These are phyloP conservation scores for Pangasius sanitwongsei DNA, from an alignment of 2,797 vertebrate species.

Conservation along the genomic window DNA sequence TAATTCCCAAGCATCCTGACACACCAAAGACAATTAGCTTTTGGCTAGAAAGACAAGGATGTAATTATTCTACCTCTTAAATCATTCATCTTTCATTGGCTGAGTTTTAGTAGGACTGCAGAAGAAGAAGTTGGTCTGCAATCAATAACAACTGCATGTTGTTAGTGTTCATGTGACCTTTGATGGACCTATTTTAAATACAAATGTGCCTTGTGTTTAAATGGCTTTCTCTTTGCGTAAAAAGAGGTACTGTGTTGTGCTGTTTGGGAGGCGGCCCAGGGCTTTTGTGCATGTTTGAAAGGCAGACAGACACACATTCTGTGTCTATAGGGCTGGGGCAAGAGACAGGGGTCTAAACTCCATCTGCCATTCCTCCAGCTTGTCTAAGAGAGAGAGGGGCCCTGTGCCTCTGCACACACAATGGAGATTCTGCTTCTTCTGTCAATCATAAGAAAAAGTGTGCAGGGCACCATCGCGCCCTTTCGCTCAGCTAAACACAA, in stretches of 20 bases:
- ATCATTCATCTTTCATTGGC: slow-evolving; percentile 30
- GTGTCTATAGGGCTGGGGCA: slow-evolving; percentile 39
- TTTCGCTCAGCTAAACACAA: slow-evolving; percentile 71
- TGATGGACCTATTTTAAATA: slow-evolving; percentile 37
- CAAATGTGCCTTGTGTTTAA: slow-evolving; percentile 24
- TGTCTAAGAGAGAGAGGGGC: slow-evolving; percentile 63
- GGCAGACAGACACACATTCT: slow-evolving; percentile 59
- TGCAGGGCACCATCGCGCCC: slow-evolving; percentile 62
- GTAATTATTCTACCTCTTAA: not conserved
- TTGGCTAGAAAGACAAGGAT: not conserved
- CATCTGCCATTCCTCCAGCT: slow-evolving; percentile 61
- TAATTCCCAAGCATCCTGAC: not conserved
- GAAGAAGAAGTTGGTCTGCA: not conserved
- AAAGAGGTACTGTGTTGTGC: slow-evolving; percentile 9
- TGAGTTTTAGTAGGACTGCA: slow-evolving; percentile 5
- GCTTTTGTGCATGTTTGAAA: slow-evolving; percentile 53
- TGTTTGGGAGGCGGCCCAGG: slow-evolving; percentile 46
- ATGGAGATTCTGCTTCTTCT: slow-evolving; percentile 71
- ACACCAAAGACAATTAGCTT: not conserved
- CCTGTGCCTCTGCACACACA: slow-evolving; percentile 67
- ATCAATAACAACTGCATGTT: slow-evolving; percentile 47
- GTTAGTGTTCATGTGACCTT: slow-evolving; percentile 52
- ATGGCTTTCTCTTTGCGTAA: slow-evolving; percentile 29
- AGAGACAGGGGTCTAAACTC: slow-evolving; percentile 54
- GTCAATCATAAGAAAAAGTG: slow-evolving; percentile 61